phyloP scores from a whole-genome alignment of 2,113 vertebrate genomes.

The Labrus mixtus region DNA sequence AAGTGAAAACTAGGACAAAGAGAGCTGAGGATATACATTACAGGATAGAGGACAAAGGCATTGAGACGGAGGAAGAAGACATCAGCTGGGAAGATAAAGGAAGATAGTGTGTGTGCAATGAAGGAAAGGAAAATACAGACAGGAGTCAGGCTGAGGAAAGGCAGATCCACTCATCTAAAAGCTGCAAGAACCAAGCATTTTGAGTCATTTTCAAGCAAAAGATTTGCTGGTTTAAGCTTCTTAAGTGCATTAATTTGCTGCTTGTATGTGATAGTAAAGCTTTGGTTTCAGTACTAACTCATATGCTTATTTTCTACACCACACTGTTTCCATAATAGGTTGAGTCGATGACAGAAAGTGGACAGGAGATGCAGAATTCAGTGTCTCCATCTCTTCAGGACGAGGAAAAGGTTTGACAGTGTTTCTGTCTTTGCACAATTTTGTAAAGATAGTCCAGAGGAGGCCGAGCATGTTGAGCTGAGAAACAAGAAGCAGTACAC shows the following conservation, averaged over 20 bases:
- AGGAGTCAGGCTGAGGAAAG: no score
- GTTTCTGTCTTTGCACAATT: background rate
- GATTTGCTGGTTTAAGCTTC: background rate
- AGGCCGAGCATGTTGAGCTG: background rate
- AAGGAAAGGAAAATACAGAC: no score
- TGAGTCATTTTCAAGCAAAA: no score
- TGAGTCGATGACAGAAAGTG: background rate
- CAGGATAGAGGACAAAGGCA: background rate
- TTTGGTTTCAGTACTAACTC: no score
- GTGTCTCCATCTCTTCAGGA: slow-evolving; percentile 17
- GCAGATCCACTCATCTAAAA: no score
- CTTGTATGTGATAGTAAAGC: background rate
- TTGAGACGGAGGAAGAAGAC: background rate
- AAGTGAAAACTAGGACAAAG: slow-evolving; percentile 1
- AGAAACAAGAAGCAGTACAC: no score
- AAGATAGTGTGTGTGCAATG: background rate
- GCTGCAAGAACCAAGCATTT: no score
- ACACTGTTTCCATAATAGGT: background rate
- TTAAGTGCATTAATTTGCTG: background rate
- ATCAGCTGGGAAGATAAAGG: background rate
- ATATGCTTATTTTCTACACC: background rate
- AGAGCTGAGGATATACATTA: slow-evolving; percentile 9
- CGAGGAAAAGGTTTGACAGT: slow-evolving; percentile 36
- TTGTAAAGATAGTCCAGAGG: no score
- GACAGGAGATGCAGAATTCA: slow-evolving; percentile 29